Evolutionary conservation across 2,888 invertebrate species (phyloP).

Genomic region (Dicycla oo): DNA sequence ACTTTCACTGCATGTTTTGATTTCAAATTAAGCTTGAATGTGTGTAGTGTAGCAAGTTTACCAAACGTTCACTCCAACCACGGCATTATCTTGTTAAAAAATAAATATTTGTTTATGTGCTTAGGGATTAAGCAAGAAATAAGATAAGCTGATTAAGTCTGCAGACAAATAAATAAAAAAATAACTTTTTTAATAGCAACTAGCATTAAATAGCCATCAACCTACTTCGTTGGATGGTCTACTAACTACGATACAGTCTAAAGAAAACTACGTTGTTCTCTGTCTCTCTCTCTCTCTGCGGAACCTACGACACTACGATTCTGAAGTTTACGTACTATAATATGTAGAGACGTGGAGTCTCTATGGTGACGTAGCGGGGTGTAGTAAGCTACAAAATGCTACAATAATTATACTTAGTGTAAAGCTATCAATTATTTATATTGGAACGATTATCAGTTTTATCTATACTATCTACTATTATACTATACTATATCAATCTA

Average conservation of each 20-base stretch:
- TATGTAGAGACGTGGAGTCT: background rate
- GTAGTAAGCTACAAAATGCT: no score
- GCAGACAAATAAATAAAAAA: no score
- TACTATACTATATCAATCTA: no score
- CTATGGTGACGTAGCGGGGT: no score
- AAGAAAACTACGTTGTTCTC: background rate
- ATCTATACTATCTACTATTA: no score
- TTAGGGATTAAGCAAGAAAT: background rate
- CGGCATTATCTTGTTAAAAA: slow-evolving; percentile 2
- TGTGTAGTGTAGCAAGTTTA: slow-evolving; percentile 11
- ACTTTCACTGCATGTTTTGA: slow-evolving; percentile 47
- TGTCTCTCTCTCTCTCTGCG: background rate
- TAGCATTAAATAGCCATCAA: background rate
- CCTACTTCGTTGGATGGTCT: background rate
- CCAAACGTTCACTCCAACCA: background rate
- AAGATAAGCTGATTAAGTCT: background rate
- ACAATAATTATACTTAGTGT: no score
- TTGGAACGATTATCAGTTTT: no score
- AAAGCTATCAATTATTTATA: no score
- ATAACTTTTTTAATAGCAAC: background rate
- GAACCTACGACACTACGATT: background rate
- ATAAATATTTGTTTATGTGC: background rate
- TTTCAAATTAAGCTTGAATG: slow-evolving; percentile 21
- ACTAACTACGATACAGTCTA: background rate
- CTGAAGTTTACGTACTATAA: background rate